Percentiles rank a stretch among this genome's conserved stretches.
phyloP scores from a whole-genome alignment of 2,113 vertebrate genomes.

The Herpetotheres cachinnans region DNA sequence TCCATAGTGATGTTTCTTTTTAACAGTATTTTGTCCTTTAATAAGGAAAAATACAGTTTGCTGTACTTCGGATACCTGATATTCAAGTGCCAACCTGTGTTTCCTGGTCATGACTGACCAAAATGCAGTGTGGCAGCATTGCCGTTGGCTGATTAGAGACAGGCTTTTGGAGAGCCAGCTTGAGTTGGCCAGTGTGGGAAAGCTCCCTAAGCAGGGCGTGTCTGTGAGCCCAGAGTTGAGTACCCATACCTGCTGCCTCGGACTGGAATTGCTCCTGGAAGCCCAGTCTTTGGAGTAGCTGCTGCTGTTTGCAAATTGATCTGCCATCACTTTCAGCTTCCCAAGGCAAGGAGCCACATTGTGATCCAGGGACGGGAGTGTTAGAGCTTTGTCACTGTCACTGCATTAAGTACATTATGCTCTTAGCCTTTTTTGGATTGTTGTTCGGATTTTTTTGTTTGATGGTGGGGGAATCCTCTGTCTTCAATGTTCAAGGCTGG shows the following conservation, averaged over 20 bases:
- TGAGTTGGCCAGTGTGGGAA: neutral
- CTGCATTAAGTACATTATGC: neutral
- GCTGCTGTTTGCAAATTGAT: neutral
- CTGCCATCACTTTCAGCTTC: neutral
- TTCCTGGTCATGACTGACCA: neutral
- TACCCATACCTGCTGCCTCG: neutral
- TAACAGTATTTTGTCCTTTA: neutral
- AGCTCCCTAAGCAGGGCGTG: neutral
- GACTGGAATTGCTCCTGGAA: neutral
- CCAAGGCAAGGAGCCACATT: neutral
- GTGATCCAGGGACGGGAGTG: rapidly evolving
- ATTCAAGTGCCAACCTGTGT: neutral
- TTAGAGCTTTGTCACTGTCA: neutral
- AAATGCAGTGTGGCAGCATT: neutral
- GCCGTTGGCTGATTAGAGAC: neutral
- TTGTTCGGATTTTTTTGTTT: neutral
- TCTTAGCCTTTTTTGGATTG: neutral
- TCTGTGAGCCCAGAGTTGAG: neutral
- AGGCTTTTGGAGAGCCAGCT: neutral
- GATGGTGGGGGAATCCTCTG: neutral
- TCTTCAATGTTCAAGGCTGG: neutral
- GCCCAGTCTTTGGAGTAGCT: neutral
- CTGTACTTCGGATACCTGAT: neutral
- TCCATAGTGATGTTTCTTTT: neutral
- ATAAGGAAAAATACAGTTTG: neutral